Evolutionary conservation across 2,888 invertebrate genomes (phyloP).

Genomic region (Xanthia togata): DNA sequence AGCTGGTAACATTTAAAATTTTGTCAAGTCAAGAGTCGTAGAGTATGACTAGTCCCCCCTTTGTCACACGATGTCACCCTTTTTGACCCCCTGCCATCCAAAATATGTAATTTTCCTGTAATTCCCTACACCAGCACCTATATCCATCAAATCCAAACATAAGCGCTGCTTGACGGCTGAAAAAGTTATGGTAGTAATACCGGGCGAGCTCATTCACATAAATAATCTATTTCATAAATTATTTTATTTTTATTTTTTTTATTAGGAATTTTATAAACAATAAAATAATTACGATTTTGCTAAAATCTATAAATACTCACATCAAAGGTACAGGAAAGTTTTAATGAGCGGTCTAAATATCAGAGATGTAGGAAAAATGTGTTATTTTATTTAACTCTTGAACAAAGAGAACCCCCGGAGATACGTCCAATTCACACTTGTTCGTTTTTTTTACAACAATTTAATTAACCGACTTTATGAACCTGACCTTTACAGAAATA

Average conservation of each 20-base stretch:
- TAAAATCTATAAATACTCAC: slow-evolving; percentile 3
- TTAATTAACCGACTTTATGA: slow-evolving; percentile 3
- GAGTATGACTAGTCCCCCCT: background rate
- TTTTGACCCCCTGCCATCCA: background rate
- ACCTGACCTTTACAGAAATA: background rate
- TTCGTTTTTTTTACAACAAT: slow-evolving; percentile 5
- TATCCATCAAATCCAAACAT: background rate
- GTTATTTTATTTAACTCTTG: background rate
- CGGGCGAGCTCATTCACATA: background rate
- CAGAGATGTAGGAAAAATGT: slow-evolving; percentile 5
- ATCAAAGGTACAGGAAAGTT: slow-evolving; percentile 24
- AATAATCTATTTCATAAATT: background rate
- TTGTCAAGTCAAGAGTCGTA: background rate
- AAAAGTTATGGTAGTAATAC: background rate
- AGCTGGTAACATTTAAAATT: background rate
- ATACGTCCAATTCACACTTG: slow-evolving; percentile 16
- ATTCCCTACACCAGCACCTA: background rate
- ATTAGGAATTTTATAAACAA: background rate
- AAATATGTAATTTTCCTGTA: background rate
- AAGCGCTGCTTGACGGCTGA: background rate
- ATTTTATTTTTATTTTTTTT: too few relatives aligned
- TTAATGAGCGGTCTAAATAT: slow-evolving; percentile 17
- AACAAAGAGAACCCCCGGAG: slow-evolving; percentile 14
- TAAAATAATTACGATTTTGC: background rate
- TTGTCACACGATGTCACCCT: background rate